Percentiles rank a stretch among this genome's conserved stretches.
Evolutionary conservation across 2,797 vertebrate genomes (phyloP).

Genomic region (Morelia viridis): DNA sequence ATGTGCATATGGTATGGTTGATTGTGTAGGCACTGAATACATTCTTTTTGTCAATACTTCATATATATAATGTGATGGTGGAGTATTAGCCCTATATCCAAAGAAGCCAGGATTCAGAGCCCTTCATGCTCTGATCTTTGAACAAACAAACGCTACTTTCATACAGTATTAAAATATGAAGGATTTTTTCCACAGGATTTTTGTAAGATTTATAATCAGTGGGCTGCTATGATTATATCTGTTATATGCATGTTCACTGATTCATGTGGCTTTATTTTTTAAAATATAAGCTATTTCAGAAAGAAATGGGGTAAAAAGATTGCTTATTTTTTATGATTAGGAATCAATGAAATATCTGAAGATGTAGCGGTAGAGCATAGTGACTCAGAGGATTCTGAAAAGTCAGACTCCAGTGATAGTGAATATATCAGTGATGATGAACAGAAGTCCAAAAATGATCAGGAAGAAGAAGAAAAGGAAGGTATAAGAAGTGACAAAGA

Average conservation of each 20-base stretch:
- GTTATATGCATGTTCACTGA: neutral
- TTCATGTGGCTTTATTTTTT: neutral
- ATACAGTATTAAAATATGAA: neutral
- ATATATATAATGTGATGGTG: neutral
- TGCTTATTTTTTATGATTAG: slow-evolving; percentile 73
- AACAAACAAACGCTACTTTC: neutral
- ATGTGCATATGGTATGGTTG: neutral
- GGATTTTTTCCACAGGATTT: neutral
- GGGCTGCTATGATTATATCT: neutral
- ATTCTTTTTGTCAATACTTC: neutral
- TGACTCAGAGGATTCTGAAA: slow-evolving; percentile 96
- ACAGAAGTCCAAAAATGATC: slow-evolving; percentile 86
- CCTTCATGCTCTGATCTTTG: neutral
- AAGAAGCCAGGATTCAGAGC: neutral
- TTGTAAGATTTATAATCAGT: neutral
- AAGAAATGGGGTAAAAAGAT: neutral
- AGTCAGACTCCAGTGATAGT: slow-evolving; percentile 94
- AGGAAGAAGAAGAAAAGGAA: slow-evolving; percentile 83
- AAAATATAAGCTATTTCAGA: neutral
- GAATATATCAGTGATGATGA: slow-evolving; percentile 92
- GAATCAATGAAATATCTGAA: slow-evolving; percentile 96
- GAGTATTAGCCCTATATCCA: neutral
- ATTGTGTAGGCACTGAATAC: neutral
- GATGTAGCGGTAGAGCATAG: slow-evolving; percentile 91
- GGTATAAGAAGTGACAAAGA: slow-evolving; percentile 81